Conservation (phyloP, 2,113 vertebrate genomes). For the Climacteris rufus region DNA sequence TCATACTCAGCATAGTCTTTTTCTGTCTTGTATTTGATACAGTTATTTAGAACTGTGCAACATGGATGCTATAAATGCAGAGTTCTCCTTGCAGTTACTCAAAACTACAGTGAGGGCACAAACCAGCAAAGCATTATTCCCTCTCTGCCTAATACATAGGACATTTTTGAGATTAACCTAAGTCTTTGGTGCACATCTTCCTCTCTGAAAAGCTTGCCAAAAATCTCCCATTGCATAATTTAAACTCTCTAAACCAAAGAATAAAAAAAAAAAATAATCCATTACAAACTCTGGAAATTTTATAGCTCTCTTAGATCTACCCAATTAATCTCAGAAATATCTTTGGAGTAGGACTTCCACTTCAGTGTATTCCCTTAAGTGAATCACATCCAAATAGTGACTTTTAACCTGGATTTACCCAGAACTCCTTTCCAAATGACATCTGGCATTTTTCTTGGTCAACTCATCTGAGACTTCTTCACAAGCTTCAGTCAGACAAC, state of each 20-base stretch:
- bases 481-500: neutral
- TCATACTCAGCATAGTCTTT: neutral
- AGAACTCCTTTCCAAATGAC: neutral
- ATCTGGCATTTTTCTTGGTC: neutral
- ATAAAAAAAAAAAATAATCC: no score
- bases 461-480: neutral
- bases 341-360: neutral
- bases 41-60: neutral
- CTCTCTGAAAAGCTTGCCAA: neutral
- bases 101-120: neutral
- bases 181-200: neutral
- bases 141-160: neutral
- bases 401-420: neutral
- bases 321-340: constrained; percentile 25
- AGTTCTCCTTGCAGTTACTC: neutral
- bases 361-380: neutral
- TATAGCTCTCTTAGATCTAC: neutral
- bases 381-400: neutral
- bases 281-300: constrained; percentile 5
- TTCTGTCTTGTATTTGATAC: neutral
- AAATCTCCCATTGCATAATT: constrained; percentile 18
- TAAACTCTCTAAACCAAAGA: neutral
- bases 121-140: neutral
- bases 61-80: neutral
- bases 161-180: neutral